phyloP scores from a whole-genome alignment of 2,888 invertebrate genomes.

The Timema cristinae region DNA sequence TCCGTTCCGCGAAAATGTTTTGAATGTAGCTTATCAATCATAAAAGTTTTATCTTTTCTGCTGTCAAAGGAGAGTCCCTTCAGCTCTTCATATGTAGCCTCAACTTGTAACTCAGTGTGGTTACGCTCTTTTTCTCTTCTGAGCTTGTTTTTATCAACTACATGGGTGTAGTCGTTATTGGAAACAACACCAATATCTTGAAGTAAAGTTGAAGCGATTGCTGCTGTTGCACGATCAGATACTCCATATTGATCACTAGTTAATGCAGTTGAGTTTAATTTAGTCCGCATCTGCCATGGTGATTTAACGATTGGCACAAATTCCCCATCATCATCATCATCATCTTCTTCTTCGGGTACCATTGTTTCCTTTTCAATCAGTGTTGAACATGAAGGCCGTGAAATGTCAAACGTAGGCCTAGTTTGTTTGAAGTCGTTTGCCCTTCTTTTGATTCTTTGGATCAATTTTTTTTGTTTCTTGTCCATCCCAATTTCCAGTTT shows the following conservation, averaged over 20 bases:
- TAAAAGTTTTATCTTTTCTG: background rate
- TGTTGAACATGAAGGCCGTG: background rate
- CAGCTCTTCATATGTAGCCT: background rate
- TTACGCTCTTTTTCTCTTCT: background rate
- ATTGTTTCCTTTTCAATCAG: no score
- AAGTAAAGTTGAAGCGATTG: no score
- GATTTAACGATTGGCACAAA: background rate
- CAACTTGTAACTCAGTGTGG: background rate
- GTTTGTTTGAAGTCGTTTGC: conserved; percentile 1
- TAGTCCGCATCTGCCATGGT: background rate
- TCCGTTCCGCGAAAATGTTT: no score
- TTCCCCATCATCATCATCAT: background rate
- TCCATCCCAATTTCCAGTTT: background rate
- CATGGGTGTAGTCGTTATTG: no score
- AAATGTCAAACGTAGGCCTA: background rate
- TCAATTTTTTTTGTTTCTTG: conserved; percentile 2
- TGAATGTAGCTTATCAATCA: background rate
- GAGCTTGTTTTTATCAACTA: no score
- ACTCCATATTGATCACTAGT: background rate
- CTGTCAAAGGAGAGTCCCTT: background rate
- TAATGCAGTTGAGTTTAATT: background rate
- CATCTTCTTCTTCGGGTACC: background rate
- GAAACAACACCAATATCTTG: no score
- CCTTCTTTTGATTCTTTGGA: background rate
- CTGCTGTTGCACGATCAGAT: no score